Evolutionary conservation across 2,888 invertebrate genomes (phyloP).

Genomic region (Drosophila paracracens): DNA sequence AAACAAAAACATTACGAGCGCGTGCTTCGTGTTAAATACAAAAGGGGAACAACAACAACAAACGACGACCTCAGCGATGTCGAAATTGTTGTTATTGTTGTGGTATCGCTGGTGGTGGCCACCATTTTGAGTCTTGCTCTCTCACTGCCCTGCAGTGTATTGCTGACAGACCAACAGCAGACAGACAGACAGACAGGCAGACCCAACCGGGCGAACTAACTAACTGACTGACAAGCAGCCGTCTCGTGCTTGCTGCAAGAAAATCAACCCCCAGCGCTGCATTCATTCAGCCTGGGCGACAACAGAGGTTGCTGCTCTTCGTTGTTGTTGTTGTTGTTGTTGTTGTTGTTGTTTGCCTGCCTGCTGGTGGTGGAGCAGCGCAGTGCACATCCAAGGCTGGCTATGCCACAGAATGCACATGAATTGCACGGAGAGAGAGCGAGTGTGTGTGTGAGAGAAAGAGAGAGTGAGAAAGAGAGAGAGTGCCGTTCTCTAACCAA

Average conservation of each 20-base stretch:
- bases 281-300: conserved; percentile 40
- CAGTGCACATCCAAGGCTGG: conserved; percentile 48
- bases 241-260: conserved; percentile 59
- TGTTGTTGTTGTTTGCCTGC: conserved; percentile 21
- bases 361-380: conserved; percentile 34
- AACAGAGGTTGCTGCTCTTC: conserved; percentile 37
- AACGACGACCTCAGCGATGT: conserved; percentile 67
- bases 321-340: conserved; percentile 24
- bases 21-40: conserved; percentile 65
- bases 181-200: conserved; percentile 15
- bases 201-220: conserved; percentile 30
- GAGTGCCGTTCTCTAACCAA: conserved; percentile 34
- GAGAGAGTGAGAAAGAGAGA: neutral
- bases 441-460: neutral
- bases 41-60: conserved; percentile 42
- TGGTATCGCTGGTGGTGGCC: conserved; percentile 70
- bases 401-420: conserved; percentile 62
- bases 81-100: conserved; percentile 65
- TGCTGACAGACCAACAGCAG: conserved; percentile 20
- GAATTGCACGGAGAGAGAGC: conserved; percentile 39
- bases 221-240: conserved; percentile 61
- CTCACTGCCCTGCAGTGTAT: conserved; percentile 40
- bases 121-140: conserved; percentile 73
- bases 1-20: conserved; percentile 35
- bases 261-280: conserved; percentile 69